Conservation (phyloP, 2,888 invertebrate genomes). For the Hemithea aestivaria region DNA sequence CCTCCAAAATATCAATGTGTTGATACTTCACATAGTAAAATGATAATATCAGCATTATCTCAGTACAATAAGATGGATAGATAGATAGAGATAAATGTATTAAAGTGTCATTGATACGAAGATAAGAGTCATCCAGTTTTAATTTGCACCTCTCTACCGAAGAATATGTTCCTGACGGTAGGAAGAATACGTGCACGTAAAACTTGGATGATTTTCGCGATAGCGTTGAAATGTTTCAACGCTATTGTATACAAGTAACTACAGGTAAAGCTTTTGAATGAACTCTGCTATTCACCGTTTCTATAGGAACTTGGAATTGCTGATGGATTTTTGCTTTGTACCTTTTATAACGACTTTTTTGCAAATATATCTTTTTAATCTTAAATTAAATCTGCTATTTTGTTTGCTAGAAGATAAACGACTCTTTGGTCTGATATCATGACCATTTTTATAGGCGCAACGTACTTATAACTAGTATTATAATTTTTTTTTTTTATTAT, state of each 20-base stretch:
- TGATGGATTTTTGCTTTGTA: slow-evolving; percentile 30
- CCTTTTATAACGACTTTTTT: slow-evolving; percentile 11
- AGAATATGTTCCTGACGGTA: no score
- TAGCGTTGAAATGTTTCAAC: slow-evolving; percentile 58
- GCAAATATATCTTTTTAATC: neutral
- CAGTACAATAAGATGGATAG: no score
- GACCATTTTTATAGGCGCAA: no score
- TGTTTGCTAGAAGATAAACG: no score
- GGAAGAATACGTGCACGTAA: no score
- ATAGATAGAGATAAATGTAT: slow-evolving; percentile 30
- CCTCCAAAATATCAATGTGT: slow-evolving; percentile 29
- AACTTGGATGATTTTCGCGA: no score
- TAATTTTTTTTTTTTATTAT: no score
- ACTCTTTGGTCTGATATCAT: no score
- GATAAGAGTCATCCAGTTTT: no score
- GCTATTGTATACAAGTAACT: slow-evolving; percentile 53
- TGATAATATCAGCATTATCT: slow-evolving; percentile 43
- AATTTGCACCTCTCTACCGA: no score
- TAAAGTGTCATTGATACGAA: slow-evolving; percentile 40
- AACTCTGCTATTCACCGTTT: slow-evolving; percentile 31
- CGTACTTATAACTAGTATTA: no score
- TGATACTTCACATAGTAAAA: slow-evolving; percentile 34
- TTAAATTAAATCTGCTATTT: no score
- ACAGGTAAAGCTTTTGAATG: slow-evolving; percentile 42
- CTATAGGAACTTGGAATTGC: slow-evolving; percentile 28